phyloP scores from a whole-genome alignment of 2,797 vertebrate genomes.

The Gallirallus australis region DNA sequence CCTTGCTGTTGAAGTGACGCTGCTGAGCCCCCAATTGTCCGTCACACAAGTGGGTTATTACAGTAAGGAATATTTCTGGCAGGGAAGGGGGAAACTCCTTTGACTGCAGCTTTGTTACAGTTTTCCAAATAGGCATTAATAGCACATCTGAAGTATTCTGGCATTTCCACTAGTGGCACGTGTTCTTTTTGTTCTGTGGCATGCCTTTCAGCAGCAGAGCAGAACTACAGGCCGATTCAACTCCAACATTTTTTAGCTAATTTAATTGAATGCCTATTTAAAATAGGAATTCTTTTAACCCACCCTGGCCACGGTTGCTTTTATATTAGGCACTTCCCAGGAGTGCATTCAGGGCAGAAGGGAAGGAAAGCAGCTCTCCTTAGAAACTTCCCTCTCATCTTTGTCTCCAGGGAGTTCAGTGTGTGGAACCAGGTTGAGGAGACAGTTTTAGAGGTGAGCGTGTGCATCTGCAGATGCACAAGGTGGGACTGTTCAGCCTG shows the following conservation, averaged over 20 bases:
- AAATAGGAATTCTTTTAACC: slow-evolving; percentile 49
- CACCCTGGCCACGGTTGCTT: neutral
- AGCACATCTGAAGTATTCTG: slow-evolving; percentile 28
- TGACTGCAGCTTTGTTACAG: slow-evolving; percentile 24
- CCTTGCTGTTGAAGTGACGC: neutral
- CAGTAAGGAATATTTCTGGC: neutral
- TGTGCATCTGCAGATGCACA: rapidly evolving
- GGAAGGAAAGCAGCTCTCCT: neutral
- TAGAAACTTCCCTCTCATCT: neutral
- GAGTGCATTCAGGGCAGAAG: neutral
- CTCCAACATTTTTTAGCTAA: slow-evolving; percentile 48
- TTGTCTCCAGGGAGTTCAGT: neutral
- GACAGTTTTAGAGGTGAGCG: neutral
- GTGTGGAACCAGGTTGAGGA: neutral
- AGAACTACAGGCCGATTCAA: slow-evolving; percentile 7
- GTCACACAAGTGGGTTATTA: neutral
- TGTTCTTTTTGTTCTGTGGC: slow-evolving; percentile 30
- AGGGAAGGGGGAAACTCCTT: neutral
- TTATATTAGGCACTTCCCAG: neutral
- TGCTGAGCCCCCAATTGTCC: neutral
- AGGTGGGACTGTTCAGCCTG: neutral
- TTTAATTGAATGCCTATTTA: slow-evolving; percentile 55
- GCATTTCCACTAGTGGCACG: neutral
- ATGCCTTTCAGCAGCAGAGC: slow-evolving; percentile 42
- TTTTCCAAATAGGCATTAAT: slow-evolving; percentile 14